Percentiles rank a stretch among this genome's conserved stretches.
phyloP scores from a whole-genome alignment of 2,113 vertebrate genomes.

The Podarcis cretensis region DNA sequence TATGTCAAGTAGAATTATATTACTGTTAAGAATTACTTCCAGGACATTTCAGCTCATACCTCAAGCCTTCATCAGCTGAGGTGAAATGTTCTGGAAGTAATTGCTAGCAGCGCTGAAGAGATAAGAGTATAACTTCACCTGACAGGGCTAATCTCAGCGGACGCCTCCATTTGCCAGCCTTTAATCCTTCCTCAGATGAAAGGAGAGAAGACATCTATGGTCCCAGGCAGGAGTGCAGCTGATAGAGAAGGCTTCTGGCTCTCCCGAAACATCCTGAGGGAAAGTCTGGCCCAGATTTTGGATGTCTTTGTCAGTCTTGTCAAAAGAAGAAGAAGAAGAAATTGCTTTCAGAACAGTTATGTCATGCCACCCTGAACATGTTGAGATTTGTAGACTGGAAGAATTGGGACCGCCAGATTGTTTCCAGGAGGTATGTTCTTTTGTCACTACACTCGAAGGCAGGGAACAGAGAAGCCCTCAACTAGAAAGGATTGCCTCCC shows the following conservation, averaged over 20 bases:
- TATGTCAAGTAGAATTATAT: conserved; percentile 44
- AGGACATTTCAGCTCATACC: conserved; percentile 37
- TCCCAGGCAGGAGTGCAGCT: background rate
- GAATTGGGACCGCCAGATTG: background rate
- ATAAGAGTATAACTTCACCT: conserved; percentile 48
- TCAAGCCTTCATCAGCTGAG: conserved; percentile 34
- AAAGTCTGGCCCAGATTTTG: conserved; percentile 63
- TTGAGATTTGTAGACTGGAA: background rate
- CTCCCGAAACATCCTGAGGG: conserved; percentile 31
- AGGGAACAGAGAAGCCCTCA: background rate
- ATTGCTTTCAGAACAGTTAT: conserved; percentile 14
- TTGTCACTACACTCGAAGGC: background rate
- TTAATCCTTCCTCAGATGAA: conserved; percentile 34
- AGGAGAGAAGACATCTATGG: conserved; percentile 2
- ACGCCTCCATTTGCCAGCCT: conserved; percentile 29
- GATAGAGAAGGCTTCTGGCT: background rate
- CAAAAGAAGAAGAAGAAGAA: conserved; percentile 28
- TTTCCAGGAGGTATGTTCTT: background rate
- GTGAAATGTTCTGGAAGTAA: conserved; percentile 59
- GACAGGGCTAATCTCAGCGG: conserved; percentile 52
- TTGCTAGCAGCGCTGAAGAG: conserved; percentile 50
- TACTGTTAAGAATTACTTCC: conserved; percentile 38
- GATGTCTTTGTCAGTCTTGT: conserved; percentile 48
- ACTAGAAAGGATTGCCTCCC: background rate
- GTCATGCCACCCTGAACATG: background rate